These are phyloP conservation scores for Patagioenas fasciata DNA, from an alignment of 2,113 vertebrate genomes.

Conservation along the genomic window DNA sequence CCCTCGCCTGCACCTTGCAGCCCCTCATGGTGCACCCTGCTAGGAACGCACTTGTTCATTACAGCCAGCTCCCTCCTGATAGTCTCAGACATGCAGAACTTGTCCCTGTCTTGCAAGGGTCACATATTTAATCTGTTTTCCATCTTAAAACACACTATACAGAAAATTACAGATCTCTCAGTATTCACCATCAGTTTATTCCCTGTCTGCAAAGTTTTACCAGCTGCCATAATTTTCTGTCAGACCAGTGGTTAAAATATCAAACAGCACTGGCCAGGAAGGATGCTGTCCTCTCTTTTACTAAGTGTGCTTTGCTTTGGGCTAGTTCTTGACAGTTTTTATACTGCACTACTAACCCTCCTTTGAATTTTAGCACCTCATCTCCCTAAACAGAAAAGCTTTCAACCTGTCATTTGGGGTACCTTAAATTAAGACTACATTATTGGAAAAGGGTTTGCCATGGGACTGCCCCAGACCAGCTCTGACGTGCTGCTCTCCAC, in stretches of 20 bases:
- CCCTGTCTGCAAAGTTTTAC: background rate
- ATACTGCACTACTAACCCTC: too few relatives aligned
- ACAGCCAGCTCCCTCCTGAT: accelerated
- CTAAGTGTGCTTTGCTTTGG: background rate
- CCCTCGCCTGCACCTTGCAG: background rate
- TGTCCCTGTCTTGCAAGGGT: background rate
- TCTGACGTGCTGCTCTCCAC: accelerated
- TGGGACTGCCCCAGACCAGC: background rate
- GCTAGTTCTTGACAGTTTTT: background rate
- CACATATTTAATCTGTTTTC: background rate
- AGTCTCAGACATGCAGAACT: background rate
- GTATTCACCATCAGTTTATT: background rate
- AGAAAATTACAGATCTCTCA: background rate
- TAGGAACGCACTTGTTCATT: background rate
- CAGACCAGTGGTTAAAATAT: background rate
- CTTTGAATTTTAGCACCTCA: background rate
- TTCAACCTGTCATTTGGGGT: background rate
- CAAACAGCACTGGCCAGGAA: background rate
- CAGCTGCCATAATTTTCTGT: background rate
- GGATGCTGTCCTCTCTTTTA: background rate
- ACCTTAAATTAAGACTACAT: background rate
- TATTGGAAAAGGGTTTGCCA: background rate
- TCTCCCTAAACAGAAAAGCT: background rate
- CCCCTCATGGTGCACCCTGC: background rate
- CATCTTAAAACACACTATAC: background rate